Conservation (phyloP, 1,140 invertebrate genomes). For the Papilio dardanus region DNA sequence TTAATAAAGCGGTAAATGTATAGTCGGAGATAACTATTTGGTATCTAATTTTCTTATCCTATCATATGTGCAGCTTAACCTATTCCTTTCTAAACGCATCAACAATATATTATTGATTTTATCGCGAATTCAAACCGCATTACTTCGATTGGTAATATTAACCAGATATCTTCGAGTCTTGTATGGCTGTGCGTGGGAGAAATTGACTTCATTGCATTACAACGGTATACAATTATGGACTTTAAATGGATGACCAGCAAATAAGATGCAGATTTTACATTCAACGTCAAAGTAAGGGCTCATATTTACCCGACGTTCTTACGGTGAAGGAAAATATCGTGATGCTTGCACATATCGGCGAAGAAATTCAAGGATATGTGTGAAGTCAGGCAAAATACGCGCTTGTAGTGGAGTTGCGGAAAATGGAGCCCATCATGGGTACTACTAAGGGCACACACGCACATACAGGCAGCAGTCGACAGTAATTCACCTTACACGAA, state of each 20-base stretch:
- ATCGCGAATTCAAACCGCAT: slow-evolving; percentile 41
- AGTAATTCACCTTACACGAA: background rate
- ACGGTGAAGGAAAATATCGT: no score
- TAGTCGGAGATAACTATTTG: background rate
- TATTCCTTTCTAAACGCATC: background rate
- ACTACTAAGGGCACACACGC: no score
- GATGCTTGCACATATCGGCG: no score
- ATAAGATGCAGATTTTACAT: slow-evolving; percentile 13
- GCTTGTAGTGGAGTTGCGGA: no score
- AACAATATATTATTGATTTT: slow-evolving; percentile 41
- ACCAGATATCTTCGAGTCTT: slow-evolving; percentile 45
- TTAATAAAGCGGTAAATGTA: background rate
- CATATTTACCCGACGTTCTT: no score
- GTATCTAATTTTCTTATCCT: background rate
- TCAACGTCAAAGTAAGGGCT: slow-evolving; percentile 19
- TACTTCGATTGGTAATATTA: slow-evolving; percentile 55
- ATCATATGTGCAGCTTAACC: slow-evolving; percentile 12
- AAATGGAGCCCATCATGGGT: no score
- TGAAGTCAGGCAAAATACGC: no score
- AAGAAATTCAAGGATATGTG: no score
- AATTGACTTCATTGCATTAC: slow-evolving; percentile 48
- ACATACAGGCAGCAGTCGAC: background rate
- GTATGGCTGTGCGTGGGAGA: slow-evolving; percentile 51
- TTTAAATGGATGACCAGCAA: slow-evolving; percentile 32
- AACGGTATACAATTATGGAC: slow-evolving; percentile 38